Percentiles rank a stretch among this genome's conserved stretches.
Conservation (phyloP, 2,113 vertebrate genomes). For the Dasyornis broadbenti region DNA sequence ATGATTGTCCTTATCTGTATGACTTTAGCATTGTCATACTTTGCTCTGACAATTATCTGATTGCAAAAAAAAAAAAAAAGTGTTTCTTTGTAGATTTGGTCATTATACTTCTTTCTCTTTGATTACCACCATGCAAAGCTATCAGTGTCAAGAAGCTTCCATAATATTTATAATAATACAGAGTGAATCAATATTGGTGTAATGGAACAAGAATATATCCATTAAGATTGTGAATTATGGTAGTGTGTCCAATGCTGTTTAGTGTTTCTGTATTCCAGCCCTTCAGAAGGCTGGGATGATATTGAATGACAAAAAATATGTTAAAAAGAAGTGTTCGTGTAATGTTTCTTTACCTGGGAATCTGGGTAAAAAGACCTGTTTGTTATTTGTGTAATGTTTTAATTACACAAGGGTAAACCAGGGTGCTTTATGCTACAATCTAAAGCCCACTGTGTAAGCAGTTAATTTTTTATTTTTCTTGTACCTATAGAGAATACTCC, state of each 20-base stretch:
- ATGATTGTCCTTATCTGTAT: not conserved
- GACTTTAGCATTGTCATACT: not conserved
- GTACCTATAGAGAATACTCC: not conserved
- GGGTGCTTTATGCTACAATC: not conserved
- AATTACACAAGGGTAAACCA: not conserved
- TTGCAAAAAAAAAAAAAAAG: not conserved
- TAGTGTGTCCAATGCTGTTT: not conserved
- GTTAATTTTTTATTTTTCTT: not conserved
- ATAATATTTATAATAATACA: not conserved
- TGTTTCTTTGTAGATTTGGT: not conserved
- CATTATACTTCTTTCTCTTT: not conserved
- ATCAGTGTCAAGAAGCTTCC: not conserved
- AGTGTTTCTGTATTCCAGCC: not conserved
- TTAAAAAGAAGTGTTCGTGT: not conserved
- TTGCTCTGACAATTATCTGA: not conserved
- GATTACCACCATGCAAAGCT: not conserved
- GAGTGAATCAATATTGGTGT: not conserved
- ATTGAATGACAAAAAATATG: not conserved
- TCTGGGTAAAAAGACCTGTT: not conserved
- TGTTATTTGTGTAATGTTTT: not conserved
- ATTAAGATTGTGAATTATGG: not conserved
- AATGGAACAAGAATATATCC: not conserved
- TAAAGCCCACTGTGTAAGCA: not conserved
- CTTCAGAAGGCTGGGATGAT: not conserved
- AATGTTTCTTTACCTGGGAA: not conserved